Conservation (phyloP, 2,797 vertebrate species). For the Sebastes ruberrimus region DNA sequence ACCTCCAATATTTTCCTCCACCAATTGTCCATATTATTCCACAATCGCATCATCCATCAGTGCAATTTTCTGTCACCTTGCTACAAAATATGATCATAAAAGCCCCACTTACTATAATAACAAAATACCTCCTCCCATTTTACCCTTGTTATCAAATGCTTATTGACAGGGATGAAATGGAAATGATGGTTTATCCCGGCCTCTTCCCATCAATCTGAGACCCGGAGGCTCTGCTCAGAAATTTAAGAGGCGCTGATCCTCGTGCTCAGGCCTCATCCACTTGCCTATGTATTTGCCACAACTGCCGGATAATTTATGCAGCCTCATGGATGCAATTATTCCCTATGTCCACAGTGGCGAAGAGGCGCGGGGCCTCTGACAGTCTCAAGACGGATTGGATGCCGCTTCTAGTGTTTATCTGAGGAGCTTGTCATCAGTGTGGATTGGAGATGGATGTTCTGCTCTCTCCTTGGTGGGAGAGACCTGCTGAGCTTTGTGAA, state of each 20-base stretch:
- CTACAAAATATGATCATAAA: slow-evolving; percentile 60
- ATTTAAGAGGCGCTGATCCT: slow-evolving; percentile 64
- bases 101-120: slow-evolving; percentile 61
- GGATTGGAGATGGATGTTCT: slow-evolving; percentile 58
- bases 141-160: slow-evolving; percentile 54
- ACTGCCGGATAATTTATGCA: slow-evolving; percentile 78
- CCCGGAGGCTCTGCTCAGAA: slow-evolving; percentile 39
- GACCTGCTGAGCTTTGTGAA: slow-evolving; percentile 50
- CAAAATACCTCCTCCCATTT: slow-evolving; percentile 42
- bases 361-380: slow-evolving; percentile 26
- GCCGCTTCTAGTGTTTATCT: slow-evolving; percentile 59
- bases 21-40: slow-evolving; percentile 36
- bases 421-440: slow-evolving; percentile 51
- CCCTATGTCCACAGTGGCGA: slow-evolving; percentile 55
- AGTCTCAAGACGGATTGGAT: slow-evolving; percentile 56
- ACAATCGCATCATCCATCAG: slow-evolving; percentile 52
- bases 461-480: slow-evolving; percentile 16
- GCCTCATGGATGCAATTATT: slow-evolving; percentile 80
- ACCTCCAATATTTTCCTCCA: slow-evolving; percentile 28
- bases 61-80: slow-evolving; percentile 67
- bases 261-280: slow-evolving; percentile 44
- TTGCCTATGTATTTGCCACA: slow-evolving; percentile 66
- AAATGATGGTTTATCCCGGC: slow-evolving; percentile 67
- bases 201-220: slow-evolving; percentile 61
- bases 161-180: slow-evolving; percentile 74